Evolutionary conservation across 2,797 vertebrate species (phyloP).

Genomic region (Synanceia verrucosa): DNA sequence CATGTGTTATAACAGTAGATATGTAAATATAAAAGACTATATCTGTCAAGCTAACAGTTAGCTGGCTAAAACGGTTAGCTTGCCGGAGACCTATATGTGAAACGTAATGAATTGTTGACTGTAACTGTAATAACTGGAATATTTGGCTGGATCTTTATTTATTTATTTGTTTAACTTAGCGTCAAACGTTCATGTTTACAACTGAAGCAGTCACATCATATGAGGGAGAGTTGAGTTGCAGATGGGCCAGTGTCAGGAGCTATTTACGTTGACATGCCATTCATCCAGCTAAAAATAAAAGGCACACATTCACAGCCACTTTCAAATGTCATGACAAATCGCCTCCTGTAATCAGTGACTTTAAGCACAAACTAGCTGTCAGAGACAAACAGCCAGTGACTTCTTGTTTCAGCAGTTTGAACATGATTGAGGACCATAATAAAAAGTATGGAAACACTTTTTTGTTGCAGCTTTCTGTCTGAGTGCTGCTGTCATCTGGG

Average conservation of each 20-base stretch:
- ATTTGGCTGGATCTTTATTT: too few species aligned
- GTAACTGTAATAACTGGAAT: not conserved
- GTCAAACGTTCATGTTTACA: constrained; percentile 34
- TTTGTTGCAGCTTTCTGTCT: constrained; percentile 19
- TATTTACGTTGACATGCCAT: constrained; percentile 77
- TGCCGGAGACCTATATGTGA: not conserved
- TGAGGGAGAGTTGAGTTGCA: constrained; percentile 56
- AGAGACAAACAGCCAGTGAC: not conserved
- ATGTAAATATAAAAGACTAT: not conserved
- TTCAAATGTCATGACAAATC: constrained; percentile 65
- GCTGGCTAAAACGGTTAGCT: not conserved
- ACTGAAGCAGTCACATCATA: constrained; percentile 11
- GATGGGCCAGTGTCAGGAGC: constrained; percentile 58
- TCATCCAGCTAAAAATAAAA: constrained; percentile 74
- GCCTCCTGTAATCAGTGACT: constrained; percentile 8
- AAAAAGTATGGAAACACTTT: not conserved
- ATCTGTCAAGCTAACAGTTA: too few species aligned
- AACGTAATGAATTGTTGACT: not conserved
- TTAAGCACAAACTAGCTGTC: not conserved
- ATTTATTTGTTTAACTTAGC: too few species aligned
- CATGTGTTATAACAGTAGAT: not conserved
- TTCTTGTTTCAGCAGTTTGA: not conserved
- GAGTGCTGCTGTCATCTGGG: constrained; percentile 12
- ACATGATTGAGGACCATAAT: not conserved
- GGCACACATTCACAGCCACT: constrained; percentile 39